phyloP scores from a whole-genome alignment of 2,888 invertebrate genomes.

The Seira musarum region DNA sequence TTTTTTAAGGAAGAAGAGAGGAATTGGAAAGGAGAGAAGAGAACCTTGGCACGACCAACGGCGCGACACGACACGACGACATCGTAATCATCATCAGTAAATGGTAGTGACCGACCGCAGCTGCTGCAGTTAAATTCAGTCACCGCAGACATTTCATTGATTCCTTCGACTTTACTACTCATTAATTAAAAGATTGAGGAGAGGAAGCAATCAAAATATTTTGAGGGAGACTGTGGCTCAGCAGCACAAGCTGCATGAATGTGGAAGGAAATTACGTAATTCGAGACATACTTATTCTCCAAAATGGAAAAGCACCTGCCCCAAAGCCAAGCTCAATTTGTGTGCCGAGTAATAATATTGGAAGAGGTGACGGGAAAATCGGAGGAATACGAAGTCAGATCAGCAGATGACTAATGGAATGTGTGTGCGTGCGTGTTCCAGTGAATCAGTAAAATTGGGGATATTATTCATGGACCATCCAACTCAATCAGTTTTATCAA shows the following conservation, averaged over 20 bases:
- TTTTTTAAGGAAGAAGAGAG: constrained; percentile 61
- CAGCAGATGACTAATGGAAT: no score
- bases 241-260: no score
- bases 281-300: not conserved
- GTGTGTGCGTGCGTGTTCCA: constrained; percentile 10
- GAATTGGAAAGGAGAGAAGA: constrained; percentile 51
- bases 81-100: constrained; percentile 30
- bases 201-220: not conserved
- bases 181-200: not conserved
- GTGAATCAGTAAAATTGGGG: constrained; percentile 8
- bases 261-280: not conserved
- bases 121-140: constrained; percentile 7
- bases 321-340: not conserved
- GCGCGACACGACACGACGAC: constrained; percentile 50
- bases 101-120: constrained; percentile 28
- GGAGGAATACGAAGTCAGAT: no score
- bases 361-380: not conserved
- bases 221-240: no score
- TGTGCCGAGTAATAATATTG: not conserved
- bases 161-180: not conserved
- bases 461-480: not conserved
- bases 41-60: constrained; percentile 60
- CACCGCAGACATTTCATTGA: constrained; percentile 8
- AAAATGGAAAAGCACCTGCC: constrained; percentile 1
- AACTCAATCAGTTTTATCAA: constrained; percentile 7